Conservation (phyloP, 2,113 vertebrate species). For the Rhinichthys klamathensis region DNA sequence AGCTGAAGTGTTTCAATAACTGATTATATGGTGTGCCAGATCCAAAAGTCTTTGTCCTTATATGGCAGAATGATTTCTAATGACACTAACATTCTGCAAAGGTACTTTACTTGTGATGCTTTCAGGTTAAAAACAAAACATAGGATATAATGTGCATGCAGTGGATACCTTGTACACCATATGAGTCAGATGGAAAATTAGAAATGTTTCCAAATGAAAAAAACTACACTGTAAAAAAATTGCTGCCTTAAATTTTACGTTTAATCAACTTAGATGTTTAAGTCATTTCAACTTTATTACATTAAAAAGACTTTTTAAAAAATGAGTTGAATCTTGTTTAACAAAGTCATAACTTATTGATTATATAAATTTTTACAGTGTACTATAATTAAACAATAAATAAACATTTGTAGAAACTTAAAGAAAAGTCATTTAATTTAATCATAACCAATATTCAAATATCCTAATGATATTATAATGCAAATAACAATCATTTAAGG, state of each 20-base stretch:
- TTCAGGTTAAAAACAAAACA: slow-evolving; percentile 2
- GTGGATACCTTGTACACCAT: neutral
- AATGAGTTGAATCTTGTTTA: no score
- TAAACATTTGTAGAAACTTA: neutral
- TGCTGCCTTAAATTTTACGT: no score
- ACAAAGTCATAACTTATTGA: no score
- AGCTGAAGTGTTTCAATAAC: slow-evolving; percentile 33
- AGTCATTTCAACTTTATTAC: no score
- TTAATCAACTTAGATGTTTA: no score
- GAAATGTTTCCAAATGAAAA: slow-evolving; percentile 4
- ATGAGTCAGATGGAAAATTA: neutral
- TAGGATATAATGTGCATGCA: slow-evolving; percentile 9
- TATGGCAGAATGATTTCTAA: slow-evolving; percentile 37
- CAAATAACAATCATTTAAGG: neutral
- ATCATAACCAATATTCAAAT: neutral
- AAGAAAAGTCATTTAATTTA: neutral
- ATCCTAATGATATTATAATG: neutral
- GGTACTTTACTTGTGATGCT: neutral
- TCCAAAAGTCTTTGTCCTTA: slow-evolving; percentile 43
- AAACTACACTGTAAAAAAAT: neutral
- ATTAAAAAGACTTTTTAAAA: no score
- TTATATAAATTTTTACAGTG: no score
- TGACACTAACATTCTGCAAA: slow-evolving; percentile 17
- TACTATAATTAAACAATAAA: neutral
- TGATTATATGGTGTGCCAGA: slow-evolving; percentile 19